Percentiles rank a stretch among this genome's conserved stretches.
Evolutionary conservation across 53 echinoderm and acorn worm genomes (phyloP).

Genomic region (Glandiceps talaboti): DNA sequence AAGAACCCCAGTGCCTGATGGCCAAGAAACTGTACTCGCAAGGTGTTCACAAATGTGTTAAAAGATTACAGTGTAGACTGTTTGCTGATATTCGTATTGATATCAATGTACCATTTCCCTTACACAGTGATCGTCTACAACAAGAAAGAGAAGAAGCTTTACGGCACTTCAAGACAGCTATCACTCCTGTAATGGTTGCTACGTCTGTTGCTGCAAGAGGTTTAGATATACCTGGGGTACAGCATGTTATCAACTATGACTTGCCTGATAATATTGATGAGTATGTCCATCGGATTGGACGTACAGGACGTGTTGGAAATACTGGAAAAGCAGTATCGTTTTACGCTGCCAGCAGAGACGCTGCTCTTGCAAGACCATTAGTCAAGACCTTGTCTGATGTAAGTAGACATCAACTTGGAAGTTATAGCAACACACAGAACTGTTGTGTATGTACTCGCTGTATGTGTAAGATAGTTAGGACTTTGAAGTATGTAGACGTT

Average conservation of each 20-base stretch:
- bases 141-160: conserved; percentile 91
- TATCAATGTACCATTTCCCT: background rate
- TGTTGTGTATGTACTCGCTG: too few relatives aligned
- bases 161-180: conserved; percentile 47
- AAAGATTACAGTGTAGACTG: background rate
- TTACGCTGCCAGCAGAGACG: conserved; percentile 61
- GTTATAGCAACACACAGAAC: too few relatives aligned
- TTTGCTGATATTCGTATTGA: background rate
- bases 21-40: too few relatives aligned
- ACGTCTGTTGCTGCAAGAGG: conserved; percentile 94
- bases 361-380: conserved; percentile 55
- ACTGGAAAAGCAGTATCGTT: conserved; percentile 75
- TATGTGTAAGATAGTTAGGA: too few relatives aligned
- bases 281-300: conserved; percentile 92
- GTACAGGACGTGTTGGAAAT: conserved; percentile 93
- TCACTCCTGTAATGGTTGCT: conserved; percentile 81
- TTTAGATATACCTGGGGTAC: conserved; percentile 82
- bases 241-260: conserved; percentile 95
- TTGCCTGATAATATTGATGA: conserved; percentile 65
- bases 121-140: conserved; percentile 76
- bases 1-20: too few relatives aligned
- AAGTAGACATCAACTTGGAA: too few relatives aligned
- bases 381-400: conserved; percentile 91
- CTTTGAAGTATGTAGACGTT: background rate
- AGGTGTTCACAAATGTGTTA: too few relatives aligned